Conservation (phyloP, 2,888 invertebrate species). For the Busseola fusca region DNA sequence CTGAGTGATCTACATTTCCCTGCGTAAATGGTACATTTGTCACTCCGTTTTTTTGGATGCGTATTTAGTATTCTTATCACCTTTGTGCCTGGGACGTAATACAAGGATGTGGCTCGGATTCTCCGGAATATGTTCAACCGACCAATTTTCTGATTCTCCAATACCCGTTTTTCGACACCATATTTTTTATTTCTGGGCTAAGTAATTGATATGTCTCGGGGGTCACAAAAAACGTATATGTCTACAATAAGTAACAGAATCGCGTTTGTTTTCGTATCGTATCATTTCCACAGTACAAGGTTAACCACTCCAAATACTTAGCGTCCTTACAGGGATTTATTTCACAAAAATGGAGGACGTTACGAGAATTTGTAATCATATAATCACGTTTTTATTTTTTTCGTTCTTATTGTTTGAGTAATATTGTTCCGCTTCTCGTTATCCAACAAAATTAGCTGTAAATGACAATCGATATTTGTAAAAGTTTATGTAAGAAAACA, state of each 20-base stretch:
- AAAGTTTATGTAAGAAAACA: slow-evolving; percentile 31
- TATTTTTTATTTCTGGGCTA: slow-evolving; percentile 45
- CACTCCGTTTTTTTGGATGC: slow-evolving; percentile 28
- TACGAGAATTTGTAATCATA: slow-evolving; percentile 45
- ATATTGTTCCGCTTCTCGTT: slow-evolving; percentile 4
- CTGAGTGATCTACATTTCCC: slow-evolving; percentile 35
- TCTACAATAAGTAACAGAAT: slow-evolving; percentile 58
- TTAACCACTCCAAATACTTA: slow-evolving; percentile 55
- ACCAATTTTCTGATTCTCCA: slow-evolving; percentile 34
- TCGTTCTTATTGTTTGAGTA: slow-evolving; percentile 21
- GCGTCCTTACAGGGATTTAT: slow-evolving; percentile 55
- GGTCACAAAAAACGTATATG: slow-evolving; percentile 55
- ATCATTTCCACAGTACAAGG: slow-evolving; percentile 58
- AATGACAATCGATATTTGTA: slow-evolving; percentile 24
- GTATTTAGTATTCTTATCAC: slow-evolving; percentile 50
- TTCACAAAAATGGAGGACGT: slow-evolving; percentile 52
- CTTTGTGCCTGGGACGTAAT: slow-evolving; percentile 30
- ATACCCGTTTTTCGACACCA: slow-evolving; percentile 25
- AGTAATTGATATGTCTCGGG: slow-evolving; percentile 58
- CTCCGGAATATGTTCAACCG: slow-evolving; percentile 20
- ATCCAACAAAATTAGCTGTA: slow-evolving; percentile 27
- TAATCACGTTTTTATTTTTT: slow-evolving; percentile 30
- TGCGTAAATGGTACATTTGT: slow-evolving; percentile 37
- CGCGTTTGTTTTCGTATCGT: slow-evolving; percentile 54
- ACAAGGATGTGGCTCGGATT: slow-evolving; percentile 31